Percentiles rank a stretch among this genome's conserved stretches.
Conservation (phyloP, 2,113 vertebrate species). For the Odocoileus virginianus region DNA sequence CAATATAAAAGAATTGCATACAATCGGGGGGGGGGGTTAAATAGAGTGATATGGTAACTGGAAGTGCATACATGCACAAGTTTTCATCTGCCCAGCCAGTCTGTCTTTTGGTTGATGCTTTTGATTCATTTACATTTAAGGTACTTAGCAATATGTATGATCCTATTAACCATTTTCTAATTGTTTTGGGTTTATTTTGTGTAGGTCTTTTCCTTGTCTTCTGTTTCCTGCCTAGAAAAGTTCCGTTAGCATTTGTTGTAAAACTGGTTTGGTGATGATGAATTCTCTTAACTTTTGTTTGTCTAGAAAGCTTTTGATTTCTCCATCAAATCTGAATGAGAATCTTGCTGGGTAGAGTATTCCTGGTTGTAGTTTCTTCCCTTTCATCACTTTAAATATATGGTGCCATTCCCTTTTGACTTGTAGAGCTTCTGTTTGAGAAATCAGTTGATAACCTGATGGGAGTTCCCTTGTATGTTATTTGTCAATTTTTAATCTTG, state of each 20-base stretch:
- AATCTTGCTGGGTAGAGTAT: neutral
- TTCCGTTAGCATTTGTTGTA: neutral
- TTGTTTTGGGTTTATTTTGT: neutral
- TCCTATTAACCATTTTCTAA: neutral
- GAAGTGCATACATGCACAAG: neutral
- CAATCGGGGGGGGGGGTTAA: neutral
- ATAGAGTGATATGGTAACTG: neutral
- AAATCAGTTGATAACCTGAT: neutral
- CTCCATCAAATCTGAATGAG: neutral
- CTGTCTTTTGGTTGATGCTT: neutral
- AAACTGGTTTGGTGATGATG: neutral
- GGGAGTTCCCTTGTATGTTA: neutral
- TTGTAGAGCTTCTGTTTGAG: neutral
- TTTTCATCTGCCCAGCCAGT: neutral
- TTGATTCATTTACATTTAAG: neutral
- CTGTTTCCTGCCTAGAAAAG: neutral
- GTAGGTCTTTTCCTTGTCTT: neutral
- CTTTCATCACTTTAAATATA: neutral
- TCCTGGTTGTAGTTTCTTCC: neutral
- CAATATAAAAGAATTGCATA: neutral
- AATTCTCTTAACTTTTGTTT: neutral
- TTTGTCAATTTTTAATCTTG: neutral
- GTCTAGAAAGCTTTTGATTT: neutral
- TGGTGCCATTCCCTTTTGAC: neutral
- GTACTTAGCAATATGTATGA: neutral